Base-by-base conservation (phyloP, 2,888 invertebrate genomes). In the Mythimna impura region DNA sequence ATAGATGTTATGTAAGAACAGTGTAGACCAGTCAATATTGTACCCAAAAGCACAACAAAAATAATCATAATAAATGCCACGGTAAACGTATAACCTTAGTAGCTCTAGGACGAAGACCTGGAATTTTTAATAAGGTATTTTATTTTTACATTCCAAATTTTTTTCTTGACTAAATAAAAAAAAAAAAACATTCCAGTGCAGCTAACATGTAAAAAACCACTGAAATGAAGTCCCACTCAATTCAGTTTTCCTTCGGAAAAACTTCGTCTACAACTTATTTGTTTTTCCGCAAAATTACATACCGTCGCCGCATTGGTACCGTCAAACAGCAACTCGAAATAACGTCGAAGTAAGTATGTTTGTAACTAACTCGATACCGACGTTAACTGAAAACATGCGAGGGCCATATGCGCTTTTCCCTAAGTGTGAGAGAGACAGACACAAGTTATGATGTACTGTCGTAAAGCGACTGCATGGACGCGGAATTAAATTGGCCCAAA, bases 401-500 rank as follows among this genome's bases (percentile, higher is more conserved):
- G 47, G 66, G 80, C 64, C 20, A 72, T 79, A 88, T 84, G 68
- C 30, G 55, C n/a, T 71, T 73, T 60, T n/a, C 34, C n/a, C n/a
- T 73, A 65, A 66, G 89, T 76, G 83, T 22, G 87, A 93, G 81
- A 86, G 89, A 86, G 91, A 91, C 71, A 73, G 79, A 62, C 60
- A 82, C 73, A 86, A 69, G 80, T 85, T 88, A 87, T 91, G 89
- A 90, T 89, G 90, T 90, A 88, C 88, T 87, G 87, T 87, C 83
- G 85, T 89, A 83, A 88, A 89, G 86, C 88, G 88, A 89, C 91
- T 92, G 94, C 91, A 94, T 92, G 93, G 91, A 89, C 93, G 92
- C 90, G 90, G 90, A 94, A 95, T 94, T 93, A 94, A 95, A 95
- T 94, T 94, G 94, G 92, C 93, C 93, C 90, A 94, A 95, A 95